Percentiles rank a stretch among this genome's conserved stretches.
Evolutionary conservation across 2,888 invertebrate species (phyloP).

Genomic region (Amorpha juglandis): DNA sequence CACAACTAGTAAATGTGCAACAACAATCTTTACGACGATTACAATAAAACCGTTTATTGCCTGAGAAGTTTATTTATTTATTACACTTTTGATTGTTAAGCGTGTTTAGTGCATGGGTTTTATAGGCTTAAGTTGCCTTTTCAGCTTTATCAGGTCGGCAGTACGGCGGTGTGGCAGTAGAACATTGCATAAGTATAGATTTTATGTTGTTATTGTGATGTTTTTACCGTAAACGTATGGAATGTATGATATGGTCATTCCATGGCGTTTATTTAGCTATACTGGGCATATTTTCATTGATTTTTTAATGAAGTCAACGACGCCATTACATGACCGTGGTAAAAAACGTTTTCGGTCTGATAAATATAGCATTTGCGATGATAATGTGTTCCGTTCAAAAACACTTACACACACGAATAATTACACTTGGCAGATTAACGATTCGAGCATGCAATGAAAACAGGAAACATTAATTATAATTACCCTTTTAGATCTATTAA

Average conservation of each 20-base stretch:
- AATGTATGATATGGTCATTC: slow-evolving; percentile 77
- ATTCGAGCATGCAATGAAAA: background rate
- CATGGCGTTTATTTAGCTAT: slow-evolving; percentile 68
- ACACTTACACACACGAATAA: slow-evolving; percentile 16
- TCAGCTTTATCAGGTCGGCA: slow-evolving; percentile 84
- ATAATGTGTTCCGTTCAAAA: background rate
- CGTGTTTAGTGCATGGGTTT: slow-evolving; percentile 84
- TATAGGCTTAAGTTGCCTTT: slow-evolving; percentile 84
- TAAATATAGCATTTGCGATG: slow-evolving; percentile 11
- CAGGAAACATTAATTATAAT: background rate
- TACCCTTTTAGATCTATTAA: background rate
- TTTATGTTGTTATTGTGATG: slow-evolving; percentile 84
- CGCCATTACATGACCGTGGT: slow-evolving; percentile 33
- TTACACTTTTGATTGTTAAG: slow-evolving; percentile 72
- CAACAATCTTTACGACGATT: slow-evolving; percentile 78
- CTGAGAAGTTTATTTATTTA: slow-evolving; percentile 79
- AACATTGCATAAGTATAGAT: slow-evolving; percentile 83
- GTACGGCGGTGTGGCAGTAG: slow-evolving; percentile 82
- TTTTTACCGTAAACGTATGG: slow-evolving; percentile 81
- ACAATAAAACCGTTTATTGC: slow-evolving; percentile 81
- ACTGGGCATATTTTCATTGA: slow-evolving; percentile 66
- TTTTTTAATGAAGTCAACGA: slow-evolving; percentile 60
- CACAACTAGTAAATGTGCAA: slow-evolving; percentile 70
- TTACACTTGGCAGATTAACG: background rate
- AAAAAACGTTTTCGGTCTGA: slow-evolving; percentile 14